Base-by-base conservation (phyloP, 2,797 vertebrate species). In the Hybognathus amarus region DNA sequence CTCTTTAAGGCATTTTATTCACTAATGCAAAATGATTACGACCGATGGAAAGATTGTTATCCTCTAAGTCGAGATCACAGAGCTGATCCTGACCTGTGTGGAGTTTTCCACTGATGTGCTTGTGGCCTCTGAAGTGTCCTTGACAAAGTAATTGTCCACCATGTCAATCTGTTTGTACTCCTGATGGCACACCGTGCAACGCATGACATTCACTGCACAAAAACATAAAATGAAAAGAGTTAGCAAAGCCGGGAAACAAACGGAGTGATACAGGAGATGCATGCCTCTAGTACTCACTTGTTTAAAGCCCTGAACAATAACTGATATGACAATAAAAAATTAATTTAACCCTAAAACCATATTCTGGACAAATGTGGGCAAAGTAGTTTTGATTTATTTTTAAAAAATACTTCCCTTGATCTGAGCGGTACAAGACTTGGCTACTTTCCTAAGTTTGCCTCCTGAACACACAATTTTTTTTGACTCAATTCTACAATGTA, bases 71-170 rank as follows among this genome's bases (percentile, higher is more conserved):
- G 20, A 20, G 20, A 50, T 20, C 27, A 61, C 17, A 15, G 27
- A 52, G 59, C 27, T 64, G 18, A 42, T 56, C 4, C 85, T 83
- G 91, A 99, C 98, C 97, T 99, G 97, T 78, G 96, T 95, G 52
- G 97, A 94, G 82, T 98, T 99, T 92, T 99, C 97, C 83, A 97
- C 95, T 0, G 97, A 97, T 52, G 96, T 95, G 92, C 92, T 97
- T 18, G 96, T 94, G 3, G 93, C 90, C 88, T 99, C 98, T 3
- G 97, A 95, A 0, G 96, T 96, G 90, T 99, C 98, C 93, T 98
- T 99, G 83, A 99, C 97, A 88, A 99, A 99, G 91, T 99, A 98
- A 92, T 99, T 99, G 92, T 99, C 97, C 89, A 99, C 96, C 85
- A 99, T 96, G 89, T 99, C 98, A 50, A 95, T 98, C 92, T 98